Conservation (phyloP, 2,888 invertebrate species). For the Drepanosiphum platanoidis region DNA sequence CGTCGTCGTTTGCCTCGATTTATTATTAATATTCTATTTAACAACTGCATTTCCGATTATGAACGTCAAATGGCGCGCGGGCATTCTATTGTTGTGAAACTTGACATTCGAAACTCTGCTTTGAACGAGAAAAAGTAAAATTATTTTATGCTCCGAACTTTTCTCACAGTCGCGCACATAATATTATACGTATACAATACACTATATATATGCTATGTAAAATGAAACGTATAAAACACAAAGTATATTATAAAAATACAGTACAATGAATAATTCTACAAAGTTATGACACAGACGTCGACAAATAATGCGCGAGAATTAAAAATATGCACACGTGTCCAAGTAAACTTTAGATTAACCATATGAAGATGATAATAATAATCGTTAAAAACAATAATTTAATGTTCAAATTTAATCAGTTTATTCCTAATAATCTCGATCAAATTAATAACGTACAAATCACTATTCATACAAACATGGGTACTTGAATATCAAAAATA, state of each 20-base stretch:
- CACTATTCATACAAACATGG: too few species aligned
- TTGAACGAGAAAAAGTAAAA: background rate
- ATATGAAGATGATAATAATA: too few species aligned
- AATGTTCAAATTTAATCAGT: too few species aligned
- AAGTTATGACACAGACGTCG: background rate
- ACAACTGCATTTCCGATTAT: slow-evolving; percentile 5
- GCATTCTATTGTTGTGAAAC: background rate
- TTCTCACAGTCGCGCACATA: background rate
- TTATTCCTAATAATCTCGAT: too few species aligned
- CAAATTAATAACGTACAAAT: too few species aligned
- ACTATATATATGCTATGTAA: background rate
- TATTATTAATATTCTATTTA: slow-evolving; percentile 24
- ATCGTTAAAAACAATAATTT: too few species aligned
- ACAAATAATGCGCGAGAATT: background rate
- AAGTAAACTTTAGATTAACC: too few species aligned
- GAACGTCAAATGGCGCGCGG: slow-evolving; percentile 1
- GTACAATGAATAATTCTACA: background rate
- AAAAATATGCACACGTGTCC: background rate
- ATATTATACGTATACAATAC: background rate
- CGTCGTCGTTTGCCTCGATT: background rate
- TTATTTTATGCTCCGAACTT: background rate
- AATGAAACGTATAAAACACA: background rate
- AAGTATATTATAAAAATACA: background rate
- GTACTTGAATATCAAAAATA: too few species aligned
- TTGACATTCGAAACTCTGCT: background rate